Evolutionary conservation across 2,888 invertebrate genomes (phyloP).

Genomic region (Deroplatys truncata): DNA sequence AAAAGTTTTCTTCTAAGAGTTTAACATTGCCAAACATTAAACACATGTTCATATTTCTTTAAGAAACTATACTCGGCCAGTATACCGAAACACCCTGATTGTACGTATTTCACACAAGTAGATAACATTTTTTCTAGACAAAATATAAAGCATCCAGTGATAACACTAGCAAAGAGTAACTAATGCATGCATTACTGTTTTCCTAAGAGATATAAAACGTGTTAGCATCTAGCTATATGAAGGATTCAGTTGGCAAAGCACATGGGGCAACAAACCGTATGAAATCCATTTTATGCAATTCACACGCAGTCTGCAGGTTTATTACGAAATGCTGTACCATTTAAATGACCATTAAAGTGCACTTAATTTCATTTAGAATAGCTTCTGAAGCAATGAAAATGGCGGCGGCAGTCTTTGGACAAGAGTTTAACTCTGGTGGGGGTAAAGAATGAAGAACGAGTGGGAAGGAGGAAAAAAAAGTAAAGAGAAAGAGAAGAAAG

Average conservation of each 20-base stretch:
- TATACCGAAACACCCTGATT: no score
- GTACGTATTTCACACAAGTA: no score
- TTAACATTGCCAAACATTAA: no score
- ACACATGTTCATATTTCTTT: no score
- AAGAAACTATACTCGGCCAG: no score
- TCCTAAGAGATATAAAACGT: background rate
- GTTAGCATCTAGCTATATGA: background rate
- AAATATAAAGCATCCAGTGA: no score
- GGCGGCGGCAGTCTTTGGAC: background rate
- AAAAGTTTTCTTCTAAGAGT: no score
- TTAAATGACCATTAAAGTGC: slow-evolving; percentile 10
- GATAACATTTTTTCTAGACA: no score
- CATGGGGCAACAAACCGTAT: background rate
- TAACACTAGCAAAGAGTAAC: no score
- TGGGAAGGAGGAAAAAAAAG: background rate
- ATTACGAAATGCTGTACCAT: background rate
- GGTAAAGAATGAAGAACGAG: background rate
- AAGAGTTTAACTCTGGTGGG: background rate
- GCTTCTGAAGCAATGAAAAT: slow-evolving; percentile 8
- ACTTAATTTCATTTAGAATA: slow-evolving; percentile 3
- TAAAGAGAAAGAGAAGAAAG: background rate
- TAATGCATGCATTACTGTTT: background rate
- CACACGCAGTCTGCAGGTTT: background rate
- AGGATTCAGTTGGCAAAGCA: background rate
- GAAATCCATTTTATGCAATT: slow-evolving; percentile 7